Percentiles rank a stretch among this genome's conserved stretches.
phyloP scores from a whole-genome alignment of 2,797 vertebrate genomes.

The Pyrrhura leucotis region DNA sequence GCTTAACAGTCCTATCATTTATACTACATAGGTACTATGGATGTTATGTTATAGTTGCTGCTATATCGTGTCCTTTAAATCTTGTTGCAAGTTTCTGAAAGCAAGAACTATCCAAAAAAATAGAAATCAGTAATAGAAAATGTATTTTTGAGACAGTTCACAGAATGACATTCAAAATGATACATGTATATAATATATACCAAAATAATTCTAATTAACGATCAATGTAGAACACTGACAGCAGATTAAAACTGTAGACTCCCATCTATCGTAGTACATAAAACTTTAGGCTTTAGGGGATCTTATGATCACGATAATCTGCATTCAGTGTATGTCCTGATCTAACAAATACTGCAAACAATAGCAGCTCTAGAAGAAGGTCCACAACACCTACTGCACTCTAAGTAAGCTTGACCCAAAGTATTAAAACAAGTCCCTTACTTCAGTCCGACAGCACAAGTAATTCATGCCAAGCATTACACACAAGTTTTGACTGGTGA shows the following conservation, averaged over 20 bases:
- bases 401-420: background rate
- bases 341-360: no score
- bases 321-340: background rate
- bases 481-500: background rate
- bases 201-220: background rate
- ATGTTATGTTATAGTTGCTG: background rate
- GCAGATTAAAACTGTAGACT: background rate
- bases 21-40: background rate
- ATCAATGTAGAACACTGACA: background rate
- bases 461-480: background rate
- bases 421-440: background rate
- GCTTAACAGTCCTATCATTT: background rate
- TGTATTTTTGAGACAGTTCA: background rate
- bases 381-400: background rate
- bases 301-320: background rate
- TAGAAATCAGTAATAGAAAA: background rate
- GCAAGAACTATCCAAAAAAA: background rate
- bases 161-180: background rate
- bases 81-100: background rate
- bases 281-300: background rate
- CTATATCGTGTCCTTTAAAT: background rate
- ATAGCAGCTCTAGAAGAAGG: background rate
- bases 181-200: no score
- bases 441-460: background rate
- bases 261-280: rapidly evolving